A percentile compares a stretch with the other conserved stretches of the same genome.
Evolutionary conservation across 2,888 invertebrate genomes (phyloP).

Genomic region (Cosmorhoe ocellata): DNA sequence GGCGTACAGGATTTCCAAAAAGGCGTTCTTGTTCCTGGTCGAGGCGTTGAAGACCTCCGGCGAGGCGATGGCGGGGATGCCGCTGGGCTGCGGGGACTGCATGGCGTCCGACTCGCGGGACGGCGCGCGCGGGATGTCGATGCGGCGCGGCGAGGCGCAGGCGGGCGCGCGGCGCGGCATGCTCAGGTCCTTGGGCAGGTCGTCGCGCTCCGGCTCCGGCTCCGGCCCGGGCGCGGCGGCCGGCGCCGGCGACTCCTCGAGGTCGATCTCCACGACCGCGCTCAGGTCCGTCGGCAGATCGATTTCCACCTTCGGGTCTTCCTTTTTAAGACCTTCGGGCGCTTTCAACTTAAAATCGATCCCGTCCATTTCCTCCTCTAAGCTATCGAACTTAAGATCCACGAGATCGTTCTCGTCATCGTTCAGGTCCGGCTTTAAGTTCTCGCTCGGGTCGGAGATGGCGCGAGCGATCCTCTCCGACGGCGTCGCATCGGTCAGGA

Average conservation of each 20-base stretch:
- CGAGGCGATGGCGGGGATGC: conserved; percentile 86
- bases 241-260: conserved; percentile 1
- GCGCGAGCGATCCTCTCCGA: conserved; percentile 31
- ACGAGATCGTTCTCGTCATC: conserved; percentile 1
- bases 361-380: conserved; percentile 2
- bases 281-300: conserved; percentile 20
- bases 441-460: conserved; percentile 27
- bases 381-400: conserved; percentile 14
- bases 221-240: neutral
- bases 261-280: conserved; percentile 6
- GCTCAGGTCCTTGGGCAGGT: conserved; percentile 83
- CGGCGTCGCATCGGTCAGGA: conserved; percentile 49
- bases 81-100: conserved; percentile 88
- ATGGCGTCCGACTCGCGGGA: conserved; percentile 87
- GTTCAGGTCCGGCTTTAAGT: neutral
- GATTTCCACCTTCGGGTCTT: conserved; percentile 7
- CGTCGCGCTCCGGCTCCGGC: neutral
- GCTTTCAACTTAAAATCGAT: conserved; percentile 10
- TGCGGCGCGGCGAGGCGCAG: conserved; percentile 72
- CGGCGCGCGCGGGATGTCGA: conserved; percentile 82
- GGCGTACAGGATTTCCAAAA: conserved; percentile 85
- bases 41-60: conserved; percentile 85
- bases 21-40: conserved; percentile 75
- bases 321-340: conserved; percentile 3
- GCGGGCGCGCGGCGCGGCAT: conserved; percentile 82